Conservation (phyloP, 2,797 vertebrate genomes). For the Chanos chanos region DNA sequence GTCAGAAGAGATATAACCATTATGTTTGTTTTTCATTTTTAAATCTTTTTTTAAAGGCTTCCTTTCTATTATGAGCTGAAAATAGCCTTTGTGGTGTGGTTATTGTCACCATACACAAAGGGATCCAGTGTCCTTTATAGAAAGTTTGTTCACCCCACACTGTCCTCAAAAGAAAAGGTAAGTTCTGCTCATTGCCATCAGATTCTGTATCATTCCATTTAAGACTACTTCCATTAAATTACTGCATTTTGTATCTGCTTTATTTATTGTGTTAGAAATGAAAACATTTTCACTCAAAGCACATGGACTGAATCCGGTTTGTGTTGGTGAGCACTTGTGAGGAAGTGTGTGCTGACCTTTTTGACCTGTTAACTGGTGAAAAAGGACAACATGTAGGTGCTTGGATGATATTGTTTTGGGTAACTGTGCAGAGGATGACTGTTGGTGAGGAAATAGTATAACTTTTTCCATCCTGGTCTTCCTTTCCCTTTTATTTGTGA, state of each 20-base stretch:
- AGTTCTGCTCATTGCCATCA: constrained; percentile 30
- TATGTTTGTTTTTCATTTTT: constrained; percentile 15
- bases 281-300: no score
- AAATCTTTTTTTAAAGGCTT: constrained; percentile 78
- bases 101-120: constrained; percentile 97
- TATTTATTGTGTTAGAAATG: no score
- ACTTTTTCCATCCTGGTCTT: constrained; percentile 40
- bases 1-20: constrained; percentile 1
- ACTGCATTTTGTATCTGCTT: no score
- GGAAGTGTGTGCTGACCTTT: constrained; percentile 20
- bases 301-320: no score
- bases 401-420: neutral
- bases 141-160: constrained; percentile 97
- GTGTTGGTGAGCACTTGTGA: neutral
- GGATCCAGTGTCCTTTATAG: constrained; percentile 96
- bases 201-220: constrained; percentile 4
- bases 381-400: no score
- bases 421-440: constrained; percentile 1
- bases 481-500: constrained; percentile 36
- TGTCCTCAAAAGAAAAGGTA: constrained; percentile 99
- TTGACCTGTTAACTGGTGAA: constrained; percentile 36
- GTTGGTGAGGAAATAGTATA: constrained; percentile 47
- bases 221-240: no score
- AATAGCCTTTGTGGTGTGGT: constrained; percentile 98
- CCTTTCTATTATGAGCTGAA: constrained; percentile 99